Evolutionary conservation across 2,888 invertebrate genomes (phyloP).

Genomic region (Hydrotaea cyrtoneurina): DNA sequence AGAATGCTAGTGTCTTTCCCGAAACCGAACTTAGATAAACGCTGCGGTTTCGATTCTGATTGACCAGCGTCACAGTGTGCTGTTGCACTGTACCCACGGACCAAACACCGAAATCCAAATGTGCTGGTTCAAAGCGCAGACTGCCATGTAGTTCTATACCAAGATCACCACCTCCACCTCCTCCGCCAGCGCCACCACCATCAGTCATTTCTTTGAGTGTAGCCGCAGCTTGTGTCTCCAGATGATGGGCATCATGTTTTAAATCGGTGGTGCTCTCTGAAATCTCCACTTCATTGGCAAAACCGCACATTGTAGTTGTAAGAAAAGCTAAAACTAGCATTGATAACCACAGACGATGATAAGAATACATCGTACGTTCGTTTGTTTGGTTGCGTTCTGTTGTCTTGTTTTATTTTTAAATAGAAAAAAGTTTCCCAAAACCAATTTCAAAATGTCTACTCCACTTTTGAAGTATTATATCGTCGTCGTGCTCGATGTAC

Average conservation of each 20-base stretch:
- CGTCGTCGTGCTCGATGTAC: not conserved
- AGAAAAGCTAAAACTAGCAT: conserved; percentile 57
- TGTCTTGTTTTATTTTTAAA: conserved; percentile 20
- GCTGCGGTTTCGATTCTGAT: conserved; percentile 91
- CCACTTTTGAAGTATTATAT: conserved; percentile 33
- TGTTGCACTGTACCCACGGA: conserved; percentile 93
- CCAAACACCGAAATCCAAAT: conserved; percentile 83
- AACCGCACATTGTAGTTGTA: conserved; percentile 53
- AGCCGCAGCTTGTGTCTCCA: conserved; percentile 47
- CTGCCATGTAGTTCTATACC: conserved; percentile 74
- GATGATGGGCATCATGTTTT: conserved; percentile 39
- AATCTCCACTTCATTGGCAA: conserved; percentile 60
- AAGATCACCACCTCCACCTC: conserved; percentile 36
- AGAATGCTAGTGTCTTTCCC: conserved; percentile 96
- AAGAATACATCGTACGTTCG: conserved; percentile 50
- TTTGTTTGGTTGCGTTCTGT: conserved; percentile 33
- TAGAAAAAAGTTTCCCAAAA: conserved; percentile 27
- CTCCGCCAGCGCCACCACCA: not conserved
- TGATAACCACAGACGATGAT: conserved; percentile 59
- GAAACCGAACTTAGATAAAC: conserved; percentile 96
- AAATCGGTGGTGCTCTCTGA: conserved; percentile 46
- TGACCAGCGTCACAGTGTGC: conserved; percentile 92
- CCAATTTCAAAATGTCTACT: conserved; percentile 38
- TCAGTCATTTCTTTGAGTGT: conserved; percentile 49
- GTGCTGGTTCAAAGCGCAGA: conserved; percentile 81